A percentile compares a stretch with the other conserved stretches of the same genome.
Evolutionary conservation across 1,140 invertebrate species (phyloP).

Genomic region (Aphidius ervi): DNA sequence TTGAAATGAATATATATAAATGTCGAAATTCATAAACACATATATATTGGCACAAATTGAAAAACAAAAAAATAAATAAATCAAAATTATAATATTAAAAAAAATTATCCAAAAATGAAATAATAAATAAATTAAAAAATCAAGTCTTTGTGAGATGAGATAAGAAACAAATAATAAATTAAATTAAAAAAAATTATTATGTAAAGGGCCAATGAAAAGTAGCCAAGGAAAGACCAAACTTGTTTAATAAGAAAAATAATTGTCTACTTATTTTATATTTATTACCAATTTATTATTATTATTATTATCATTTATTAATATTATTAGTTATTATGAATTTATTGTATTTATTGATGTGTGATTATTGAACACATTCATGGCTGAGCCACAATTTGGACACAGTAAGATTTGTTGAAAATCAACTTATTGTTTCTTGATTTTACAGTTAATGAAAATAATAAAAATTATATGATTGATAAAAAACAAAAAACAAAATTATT

Average conservation of each 20-base stretch:
- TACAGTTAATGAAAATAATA: slow-evolving; percentile 31
- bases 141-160: too few species aligned
- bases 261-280: slow-evolving; percentile 31
- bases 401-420: slow-evolving; percentile 36
- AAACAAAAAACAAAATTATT: slow-evolving; percentile 12
- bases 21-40: slow-evolving; percentile 15
- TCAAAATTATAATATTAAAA: neutral
- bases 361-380: slow-evolving; percentile 29
- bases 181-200: slow-evolving; percentile 8
- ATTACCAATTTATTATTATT: slow-evolving; percentile 40
- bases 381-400: slow-evolving; percentile 30
- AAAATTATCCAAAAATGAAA: slow-evolving; percentile 8
- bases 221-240: slow-evolving; percentile 49
- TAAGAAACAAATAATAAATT: slow-evolving; percentile 13
- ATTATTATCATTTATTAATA: slow-evolving; percentile 20
- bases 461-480: slow-evolving; percentile 25
- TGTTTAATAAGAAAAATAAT: slow-evolving; percentile 37
- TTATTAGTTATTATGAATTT: slow-evolving; percentile 24
- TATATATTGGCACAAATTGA: neutral
- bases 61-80: neutral
- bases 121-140: too few species aligned
- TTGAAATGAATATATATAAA: slow-evolving; percentile 7
- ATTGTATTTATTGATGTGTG: slow-evolving; percentile 37
- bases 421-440: slow-evolving; percentile 39
- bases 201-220: slow-evolving; percentile 38